phyloP scores from a whole-genome alignment of 2,888 invertebrate species.

The Melinaea marsaeus region DNA sequence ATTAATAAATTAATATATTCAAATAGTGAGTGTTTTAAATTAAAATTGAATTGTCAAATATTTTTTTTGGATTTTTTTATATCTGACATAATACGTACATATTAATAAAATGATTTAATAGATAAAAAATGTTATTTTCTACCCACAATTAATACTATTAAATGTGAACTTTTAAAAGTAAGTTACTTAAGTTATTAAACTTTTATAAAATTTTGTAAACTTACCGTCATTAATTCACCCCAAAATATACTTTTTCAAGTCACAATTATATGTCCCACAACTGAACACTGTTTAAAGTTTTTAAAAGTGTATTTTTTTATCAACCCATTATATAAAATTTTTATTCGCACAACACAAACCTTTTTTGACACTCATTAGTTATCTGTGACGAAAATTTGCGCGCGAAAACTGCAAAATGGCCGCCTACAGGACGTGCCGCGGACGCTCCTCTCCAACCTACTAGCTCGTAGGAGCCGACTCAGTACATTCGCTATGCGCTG shows the following conservation, averaged over 20 bases:
- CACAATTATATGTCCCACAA: not conserved
- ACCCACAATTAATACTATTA: no score
- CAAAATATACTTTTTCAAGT: not conserved
- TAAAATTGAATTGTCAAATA: no score
- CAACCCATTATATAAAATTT: constrained; percentile 11
- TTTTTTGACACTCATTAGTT: constrained; percentile 20
- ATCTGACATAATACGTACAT: no score
- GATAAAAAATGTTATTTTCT: no score
- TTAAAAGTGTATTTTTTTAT: constrained; percentile 5
- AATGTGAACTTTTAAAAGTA: no score
- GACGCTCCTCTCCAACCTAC: constrained; percentile 56
- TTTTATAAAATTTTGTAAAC: not conserved
- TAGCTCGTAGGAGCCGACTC: constrained; percentile 47
- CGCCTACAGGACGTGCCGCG: constrained; percentile 45
- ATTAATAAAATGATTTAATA: no score
- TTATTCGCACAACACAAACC: no score
- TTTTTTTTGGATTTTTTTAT: no score
- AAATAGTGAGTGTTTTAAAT: no score
- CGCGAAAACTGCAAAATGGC: constrained; percentile 52
- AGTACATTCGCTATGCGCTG: constrained; percentile 57
- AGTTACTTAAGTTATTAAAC: no score
- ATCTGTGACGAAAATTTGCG: constrained; percentile 56
- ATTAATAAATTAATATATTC: no score
- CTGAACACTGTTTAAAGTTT: not conserved
- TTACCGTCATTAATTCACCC: not conserved